These are phyloP conservation scores for Hephaestus fuliginosus DNA, from an alignment of 2,797 vertebrate genomes.

Conservation along the genomic window DNA sequence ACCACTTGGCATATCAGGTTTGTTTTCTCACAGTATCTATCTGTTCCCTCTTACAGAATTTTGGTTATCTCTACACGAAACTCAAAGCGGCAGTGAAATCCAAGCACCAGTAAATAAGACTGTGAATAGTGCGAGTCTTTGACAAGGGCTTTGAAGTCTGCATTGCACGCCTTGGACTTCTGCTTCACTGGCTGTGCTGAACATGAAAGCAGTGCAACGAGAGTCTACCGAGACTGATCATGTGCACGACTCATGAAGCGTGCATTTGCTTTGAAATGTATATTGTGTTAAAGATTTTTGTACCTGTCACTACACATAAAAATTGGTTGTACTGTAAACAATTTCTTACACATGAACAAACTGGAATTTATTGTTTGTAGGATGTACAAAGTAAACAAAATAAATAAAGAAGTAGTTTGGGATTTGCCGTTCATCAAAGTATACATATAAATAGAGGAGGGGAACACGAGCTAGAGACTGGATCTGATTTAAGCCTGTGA, in stretches of 20 bases:
- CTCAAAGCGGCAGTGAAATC: constrained; percentile 81
- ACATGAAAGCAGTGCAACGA: constrained; percentile 38
- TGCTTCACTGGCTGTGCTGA: constrained; percentile 19
- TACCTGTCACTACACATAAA: constrained; percentile 30
- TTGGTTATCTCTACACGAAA: constrained; percentile 78
- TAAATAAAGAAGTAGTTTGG: constrained; percentile 41
- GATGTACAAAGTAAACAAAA: constrained; percentile 3
- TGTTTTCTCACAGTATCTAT: constrained; percentile 26
- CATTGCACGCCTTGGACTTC: constrained; percentile 27
- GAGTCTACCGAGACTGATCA: constrained; percentile 22
- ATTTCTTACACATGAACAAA: constrained; percentile 12
- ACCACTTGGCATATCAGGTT: background rate
- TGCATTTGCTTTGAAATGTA: constrained; percentile 46
- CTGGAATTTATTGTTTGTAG: constrained; percentile 9
- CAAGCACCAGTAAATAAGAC: constrained; percentile 79
- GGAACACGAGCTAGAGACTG: constrained; percentile 7
- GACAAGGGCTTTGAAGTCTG: constrained; percentile 46
- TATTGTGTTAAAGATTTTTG: constrained; percentile 15
- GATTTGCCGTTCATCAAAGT: constrained; percentile 16
- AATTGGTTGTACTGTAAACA: constrained; percentile 32
- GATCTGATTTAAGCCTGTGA: constrained; percentile 50
- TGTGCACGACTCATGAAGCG: constrained; percentile 16
- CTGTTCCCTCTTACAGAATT: constrained; percentile 80
- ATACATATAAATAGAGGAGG: background rate
- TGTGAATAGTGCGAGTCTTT: background rate